Evolutionary conservation across 1,140 invertebrate species (phyloP), one percentile per base, ranked within the genome.

Genomic region (Rhagoletis zephyria): DNA sequence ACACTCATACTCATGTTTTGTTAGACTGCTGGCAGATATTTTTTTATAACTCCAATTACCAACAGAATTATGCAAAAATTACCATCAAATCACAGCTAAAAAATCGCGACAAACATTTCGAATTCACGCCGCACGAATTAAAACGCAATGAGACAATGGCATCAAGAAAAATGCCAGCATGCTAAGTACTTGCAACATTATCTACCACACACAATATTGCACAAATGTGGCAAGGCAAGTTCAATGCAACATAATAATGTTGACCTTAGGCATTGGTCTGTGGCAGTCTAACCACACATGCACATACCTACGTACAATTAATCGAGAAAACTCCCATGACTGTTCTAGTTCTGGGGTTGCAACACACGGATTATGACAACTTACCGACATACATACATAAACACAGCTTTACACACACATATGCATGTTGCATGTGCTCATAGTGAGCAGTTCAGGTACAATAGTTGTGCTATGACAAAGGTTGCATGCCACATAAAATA

Each of bases 191-290:
- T 63, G 85, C 56, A 40, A 85, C 59, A 85, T 63, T 61, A 30
- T 30, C 30, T 30, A 10, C 60, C 19, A 85, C 12, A 42, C 60
- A 30, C n/a, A 85, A 63, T 63, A 85, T 85, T 63, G 6, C 59
- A 14, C 85, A 40, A 63, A 16, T 85, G 40, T 56, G 59, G 14
- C 48, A 40, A 30, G 67, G 85, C 88, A 88, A 88, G 88, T 88
- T 88, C 88, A 88, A 87, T 88, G 88, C 86, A 88, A 88, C 64
- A 74, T 87, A 88, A 85, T 88, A 67, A 87, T 60, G n/a, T 88
- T 88, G 85, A 88, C 88, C 88, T 88, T 88, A 87, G 77, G 61
- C 86, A 70, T 61, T 87, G 61, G 59, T 30, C 40, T 56, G 16
- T 63, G 65, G 60, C 42, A 19, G 40, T 19, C 5, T 4, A 86